Conservation (phyloP, 2,113 vertebrate species). For the Cheirogaleus medius region DNA sequence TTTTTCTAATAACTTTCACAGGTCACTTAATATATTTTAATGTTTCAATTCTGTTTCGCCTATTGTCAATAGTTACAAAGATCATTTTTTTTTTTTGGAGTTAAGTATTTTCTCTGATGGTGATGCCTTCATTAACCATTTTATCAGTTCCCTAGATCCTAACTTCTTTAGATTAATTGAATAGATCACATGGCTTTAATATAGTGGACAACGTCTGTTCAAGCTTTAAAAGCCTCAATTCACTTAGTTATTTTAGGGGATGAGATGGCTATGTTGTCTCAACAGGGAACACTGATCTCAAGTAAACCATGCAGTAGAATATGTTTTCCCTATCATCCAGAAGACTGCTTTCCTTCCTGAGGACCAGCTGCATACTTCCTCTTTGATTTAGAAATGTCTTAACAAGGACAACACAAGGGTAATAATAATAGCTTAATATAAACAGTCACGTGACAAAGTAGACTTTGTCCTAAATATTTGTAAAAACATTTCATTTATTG, state of each 20-base stretch:
- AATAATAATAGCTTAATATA: not conserved
- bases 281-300: not conserved
- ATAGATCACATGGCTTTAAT: not conserved
- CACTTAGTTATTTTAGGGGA: conserved; percentile 18
- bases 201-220: not conserved
- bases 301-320: not conserved
- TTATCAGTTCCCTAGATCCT: not conserved
- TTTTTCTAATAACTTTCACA: not conserved
- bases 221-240: not conserved
- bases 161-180: not conserved
- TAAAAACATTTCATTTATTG: not conserved
- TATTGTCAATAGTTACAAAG: not conserved
- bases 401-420: not conserved
- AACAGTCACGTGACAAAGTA: not conserved
- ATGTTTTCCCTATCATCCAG: not conserved
- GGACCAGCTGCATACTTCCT: not conserved
- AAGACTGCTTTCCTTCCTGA: not conserved
- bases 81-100: not conserved
- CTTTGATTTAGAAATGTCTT: not conserved
- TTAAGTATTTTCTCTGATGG: conserved; percentile 8
- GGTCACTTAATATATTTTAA: not conserved
- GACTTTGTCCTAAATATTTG: not conserved
- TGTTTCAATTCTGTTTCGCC: not conserved
- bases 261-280: not conserved
- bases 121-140: not conserved